Evolutionary conservation across 2,113 vertebrate species (phyloP), one percentile per base, ranked within the genome.

Genomic region (Plotosus lineatus): DNA sequence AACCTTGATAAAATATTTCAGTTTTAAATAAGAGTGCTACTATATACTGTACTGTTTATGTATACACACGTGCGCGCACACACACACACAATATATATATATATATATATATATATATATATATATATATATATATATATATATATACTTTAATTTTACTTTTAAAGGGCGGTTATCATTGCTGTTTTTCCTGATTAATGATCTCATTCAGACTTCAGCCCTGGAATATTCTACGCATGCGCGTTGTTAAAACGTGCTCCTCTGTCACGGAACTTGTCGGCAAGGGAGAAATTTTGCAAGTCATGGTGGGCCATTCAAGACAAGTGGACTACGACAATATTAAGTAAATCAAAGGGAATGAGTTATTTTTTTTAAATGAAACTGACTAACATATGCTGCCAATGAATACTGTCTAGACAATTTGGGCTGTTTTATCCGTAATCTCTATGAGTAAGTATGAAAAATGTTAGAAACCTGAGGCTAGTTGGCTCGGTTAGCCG

Each of bases 221-320:
- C 93, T 91, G 92, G 93, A 94, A 94, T 87, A 87, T 94, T 94
- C 93, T 92, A 85, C 93, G 93, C 93, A 92, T 94, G 93, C 93
- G 66, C 91, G 33, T 75, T 93, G 76, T 26, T 83, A 79, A 85
- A 90, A 88, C 91, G 89, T 91, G 89, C 88, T 87, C 80, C 84
- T 90, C 90, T 89, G 77, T 86, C 88, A 85, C 87, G 85, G 87
- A 86, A 91, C 92, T 92, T 92, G 90, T 86, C 78, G 78, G 87
- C 89, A 85, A 84, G 75, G 75, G 77, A 79, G 82, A 83, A 86
- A 87, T 94, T 92, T 69, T 94, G 93, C 93, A 94, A 94, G 93
- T 94, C 93, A 94, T 93, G 92, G 91, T 93, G 91, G 93, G 92
- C 92, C 92, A 90, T 90, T 91, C 89, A 91, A 85, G 85, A 79